Evolutionary conservation across 2,797 vertebrate species (phyloP).

Genomic region (Rhinoraja longicauda): DNA sequence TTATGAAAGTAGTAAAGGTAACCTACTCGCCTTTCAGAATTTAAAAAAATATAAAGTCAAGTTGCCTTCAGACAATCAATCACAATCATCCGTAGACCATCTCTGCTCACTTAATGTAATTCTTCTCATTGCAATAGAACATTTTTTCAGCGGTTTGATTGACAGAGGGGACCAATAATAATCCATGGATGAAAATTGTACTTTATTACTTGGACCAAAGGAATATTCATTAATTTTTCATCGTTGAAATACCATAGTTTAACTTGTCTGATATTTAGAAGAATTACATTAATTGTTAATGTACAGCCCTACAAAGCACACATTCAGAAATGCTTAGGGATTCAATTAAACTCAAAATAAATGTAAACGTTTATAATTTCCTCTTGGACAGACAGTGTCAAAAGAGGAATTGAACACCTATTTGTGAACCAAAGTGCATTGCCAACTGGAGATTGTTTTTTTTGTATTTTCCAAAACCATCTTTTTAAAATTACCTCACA

Average conservation of each 20-base stretch:
- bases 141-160: constrained; percentile 5
- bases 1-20: background rate
- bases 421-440: background rate
- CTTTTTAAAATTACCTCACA: background rate
- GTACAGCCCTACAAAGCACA: background rate
- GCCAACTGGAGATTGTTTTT: background rate
- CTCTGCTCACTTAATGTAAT: background rate
- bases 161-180: background rate
- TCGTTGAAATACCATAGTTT: background rate
- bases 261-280: background rate
- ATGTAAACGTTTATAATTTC: background rate
- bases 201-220: background rate
- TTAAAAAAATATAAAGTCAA: background rate
- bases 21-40: background rate
- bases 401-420: background rate
- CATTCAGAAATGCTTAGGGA: background rate
- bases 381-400: background rate
- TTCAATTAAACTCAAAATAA: constrained; percentile 8
- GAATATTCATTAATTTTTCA: background rate
- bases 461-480: background rate
- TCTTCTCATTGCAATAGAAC: background rate
- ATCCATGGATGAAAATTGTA: background rate
- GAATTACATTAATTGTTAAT: background rate
- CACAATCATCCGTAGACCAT: background rate
- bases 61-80: background rate